Evolutionary conservation across 2,113 vertebrate species (phyloP).

Genomic region (Erinaceus europaeus): DNA sequence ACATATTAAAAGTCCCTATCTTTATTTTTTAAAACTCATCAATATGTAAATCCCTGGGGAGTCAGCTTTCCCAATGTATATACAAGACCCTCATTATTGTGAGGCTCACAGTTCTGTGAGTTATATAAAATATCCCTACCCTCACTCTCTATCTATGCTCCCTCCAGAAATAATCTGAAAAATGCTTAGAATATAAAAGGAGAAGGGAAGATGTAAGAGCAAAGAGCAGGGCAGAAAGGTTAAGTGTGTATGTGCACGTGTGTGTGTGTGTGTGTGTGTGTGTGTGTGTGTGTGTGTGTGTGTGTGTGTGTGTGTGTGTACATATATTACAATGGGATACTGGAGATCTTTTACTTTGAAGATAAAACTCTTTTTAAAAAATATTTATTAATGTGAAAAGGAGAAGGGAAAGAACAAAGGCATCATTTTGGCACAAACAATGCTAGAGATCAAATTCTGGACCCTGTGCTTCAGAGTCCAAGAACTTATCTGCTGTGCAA

Average conservation of each 20-base stretch:
- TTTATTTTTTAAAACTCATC: constrained; percentile 36
- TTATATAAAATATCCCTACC: neutral
- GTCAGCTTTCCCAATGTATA: neutral
- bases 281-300: too few species aligned
- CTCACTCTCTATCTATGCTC: neutral
- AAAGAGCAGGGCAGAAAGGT: neutral
- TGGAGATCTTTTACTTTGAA: neutral
- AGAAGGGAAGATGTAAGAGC: accelerated
- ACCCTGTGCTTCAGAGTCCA: too few species aligned
- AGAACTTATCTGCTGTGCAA: too few species aligned
- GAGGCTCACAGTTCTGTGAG: neutral
- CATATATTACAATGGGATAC: neutral
- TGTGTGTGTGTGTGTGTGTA: too few species aligned
- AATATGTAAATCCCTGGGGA: neutral
- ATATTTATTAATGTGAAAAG: too few species aligned
- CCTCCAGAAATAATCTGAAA: neutral
- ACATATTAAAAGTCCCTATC: constrained; percentile 1
- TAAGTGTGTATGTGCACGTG: too few species aligned
- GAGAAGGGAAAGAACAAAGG: too few species aligned
- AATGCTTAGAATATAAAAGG: neutral
- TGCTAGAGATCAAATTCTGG: too few species aligned
- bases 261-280: too few species aligned
- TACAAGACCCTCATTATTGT: neutral
- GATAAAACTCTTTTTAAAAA: neutral
- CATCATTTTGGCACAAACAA: too few species aligned